Percentiles rank a stretch among this genome's conserved stretches.
Evolutionary conservation across 2,888 invertebrate genomes (phyloP).

Genomic region (Himalopsyche kuldschensis): DNA sequence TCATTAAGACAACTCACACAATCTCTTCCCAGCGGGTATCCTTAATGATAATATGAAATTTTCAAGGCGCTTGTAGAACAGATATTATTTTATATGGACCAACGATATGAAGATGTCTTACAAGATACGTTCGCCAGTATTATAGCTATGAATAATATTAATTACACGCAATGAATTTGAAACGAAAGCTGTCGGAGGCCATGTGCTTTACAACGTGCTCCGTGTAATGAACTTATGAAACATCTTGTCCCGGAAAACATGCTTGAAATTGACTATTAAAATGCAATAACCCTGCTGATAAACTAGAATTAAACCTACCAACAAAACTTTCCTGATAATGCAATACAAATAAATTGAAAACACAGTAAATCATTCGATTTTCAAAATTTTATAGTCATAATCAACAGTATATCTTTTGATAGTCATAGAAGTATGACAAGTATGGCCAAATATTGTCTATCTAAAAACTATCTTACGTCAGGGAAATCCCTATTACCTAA

Average conservation of each 20-base stretch:
- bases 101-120: neutral
- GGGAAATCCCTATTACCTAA: no score
- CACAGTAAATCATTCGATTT: no score
- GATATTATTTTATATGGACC: neutral
- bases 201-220: conserved; percentile 1
- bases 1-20: neutral
- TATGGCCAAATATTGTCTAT: no score
- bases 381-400: no score
- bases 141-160: conserved; percentile 25
- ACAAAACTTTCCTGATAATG: neutral
- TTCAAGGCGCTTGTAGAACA: neutral
- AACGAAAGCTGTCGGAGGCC: conserved; percentile 22
- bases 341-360: neutral
- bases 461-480: no score
- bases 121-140: neutral
- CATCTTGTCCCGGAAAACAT: conserved; percentile 19
- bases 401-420: no score
- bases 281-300: neutral
- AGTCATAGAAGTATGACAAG: no score
- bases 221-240: conserved; percentile 21
- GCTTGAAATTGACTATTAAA: conserved; percentile 1
- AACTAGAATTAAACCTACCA: neutral
- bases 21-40: neutral
- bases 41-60: neutral
- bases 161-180: conserved; percentile 28